Conservation (phyloP, 2,113 vertebrate species). For the Psettodes erumei region DNA sequence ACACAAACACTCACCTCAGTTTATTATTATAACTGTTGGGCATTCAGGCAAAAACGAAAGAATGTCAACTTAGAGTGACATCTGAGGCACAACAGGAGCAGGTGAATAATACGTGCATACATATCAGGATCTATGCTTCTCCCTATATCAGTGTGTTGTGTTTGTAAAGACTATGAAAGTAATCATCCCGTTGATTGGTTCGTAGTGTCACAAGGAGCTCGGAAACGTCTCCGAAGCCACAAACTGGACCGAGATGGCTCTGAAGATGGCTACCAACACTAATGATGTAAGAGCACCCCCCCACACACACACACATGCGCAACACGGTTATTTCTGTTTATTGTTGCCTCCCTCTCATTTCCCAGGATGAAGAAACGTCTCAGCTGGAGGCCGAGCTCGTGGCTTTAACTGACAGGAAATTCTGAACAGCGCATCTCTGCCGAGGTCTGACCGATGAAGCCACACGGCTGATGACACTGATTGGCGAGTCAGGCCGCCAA, state of each 20-base stretch:
- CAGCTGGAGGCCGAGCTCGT: conserved; percentile 70
- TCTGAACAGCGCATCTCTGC: not conserved
- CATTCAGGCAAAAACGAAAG: too few species aligned
- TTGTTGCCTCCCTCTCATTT: not conserved
- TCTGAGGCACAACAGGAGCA: not conserved
- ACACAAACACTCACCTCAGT: too few species aligned
- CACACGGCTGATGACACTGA: not conserved
- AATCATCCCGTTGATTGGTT: not conserved
- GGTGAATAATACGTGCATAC: too few species aligned
- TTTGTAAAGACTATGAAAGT: not conserved
- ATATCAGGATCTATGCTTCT: not conserved
- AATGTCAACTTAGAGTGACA: not conserved
- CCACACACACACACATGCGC: not conserved
- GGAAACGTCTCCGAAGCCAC: conserved; percentile 84
- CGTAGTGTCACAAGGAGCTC: conserved; percentile 92
- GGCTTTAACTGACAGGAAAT: conserved; percentile 42
- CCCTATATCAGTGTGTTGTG: not conserved
- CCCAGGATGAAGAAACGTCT: conserved; percentile 48
- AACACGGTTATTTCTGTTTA: not conserved
- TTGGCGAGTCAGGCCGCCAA: conserved; percentile 4
- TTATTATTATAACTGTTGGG: too few species aligned
- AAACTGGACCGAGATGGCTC: conserved; percentile 87
- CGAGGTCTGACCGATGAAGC: not conserved
- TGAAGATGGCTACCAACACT: conserved; percentile 77
- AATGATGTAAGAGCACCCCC: conserved; percentile 81